A percentile compares a stretch with the other conserved stretches of the same genome.
Evolutionary conservation across 2,888 invertebrate genomes (phyloP).

Genomic region (Patella depressa): DNA sequence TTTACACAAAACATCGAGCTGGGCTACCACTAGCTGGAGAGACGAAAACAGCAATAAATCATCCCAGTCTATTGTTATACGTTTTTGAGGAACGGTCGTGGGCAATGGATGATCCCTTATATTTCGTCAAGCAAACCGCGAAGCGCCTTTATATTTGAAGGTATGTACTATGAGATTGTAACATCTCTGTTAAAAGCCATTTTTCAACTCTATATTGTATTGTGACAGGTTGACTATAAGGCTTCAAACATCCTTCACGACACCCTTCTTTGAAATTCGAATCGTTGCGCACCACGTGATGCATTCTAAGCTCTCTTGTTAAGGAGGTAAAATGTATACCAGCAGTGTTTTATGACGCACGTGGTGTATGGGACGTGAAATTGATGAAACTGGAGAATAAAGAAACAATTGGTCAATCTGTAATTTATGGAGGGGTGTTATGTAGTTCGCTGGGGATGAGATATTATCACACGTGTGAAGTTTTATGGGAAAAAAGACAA

Average conservation of each 20-base stretch:
- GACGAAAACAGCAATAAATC: not conserved
- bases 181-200: constrained; percentile 1
- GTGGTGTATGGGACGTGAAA: not conserved
- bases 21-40: not conserved
- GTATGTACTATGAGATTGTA: not conserved
- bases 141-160: not conserved
- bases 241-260: not conserved
- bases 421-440: not conserved
- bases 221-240: not conserved
- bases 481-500: not conserved
- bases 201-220: not conserved
- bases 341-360: not conserved
- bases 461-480: constrained; percentile 1
- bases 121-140: not conserved
- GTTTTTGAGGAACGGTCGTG: constrained; percentile 10
- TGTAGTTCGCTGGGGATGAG: not conserved
- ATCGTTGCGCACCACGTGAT: constrained; percentile 1
- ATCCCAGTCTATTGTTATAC: not conserved
- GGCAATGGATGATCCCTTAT: not conserved
- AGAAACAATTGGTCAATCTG: constrained; percentile 2
- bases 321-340: not conserved
- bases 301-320: not conserved
- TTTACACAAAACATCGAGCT: not conserved
- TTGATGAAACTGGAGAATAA: not conserved
- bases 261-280: constrained; percentile 5